Evolutionary conservation across 2,113 vertebrate genomes (phyloP).

Genomic region (Pachycephala philippinensis): DNA sequence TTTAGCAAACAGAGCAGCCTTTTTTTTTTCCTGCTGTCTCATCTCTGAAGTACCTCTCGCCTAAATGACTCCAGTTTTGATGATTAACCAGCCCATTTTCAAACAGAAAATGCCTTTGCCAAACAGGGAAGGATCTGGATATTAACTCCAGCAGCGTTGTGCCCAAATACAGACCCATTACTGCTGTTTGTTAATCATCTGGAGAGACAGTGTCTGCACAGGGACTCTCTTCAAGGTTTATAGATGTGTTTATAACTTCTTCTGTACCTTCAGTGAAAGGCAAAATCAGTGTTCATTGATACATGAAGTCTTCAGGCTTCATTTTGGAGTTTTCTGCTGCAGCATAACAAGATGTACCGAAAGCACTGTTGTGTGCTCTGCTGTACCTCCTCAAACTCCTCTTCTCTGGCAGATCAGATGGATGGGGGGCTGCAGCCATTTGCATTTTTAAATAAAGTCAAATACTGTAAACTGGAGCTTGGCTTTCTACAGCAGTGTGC

Average conservation of each 20-base stretch:
- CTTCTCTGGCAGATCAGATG: not conserved
- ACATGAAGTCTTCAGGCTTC: not conserved
- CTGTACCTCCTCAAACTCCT: not conserved
- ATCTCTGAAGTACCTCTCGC: not conserved
- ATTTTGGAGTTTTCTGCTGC: not conserved
- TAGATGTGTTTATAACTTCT: not conserved
- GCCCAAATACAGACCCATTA: not conserved
- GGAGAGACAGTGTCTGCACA: not conserved
- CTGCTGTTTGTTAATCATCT: not conserved
- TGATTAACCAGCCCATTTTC: slow-evolving; percentile 27
- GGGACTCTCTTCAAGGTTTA: not conserved
- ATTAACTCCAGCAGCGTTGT: not conserved
- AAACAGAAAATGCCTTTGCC: not conserved
- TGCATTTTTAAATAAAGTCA: not conserved
- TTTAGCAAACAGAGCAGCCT: not conserved
- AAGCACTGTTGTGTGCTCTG: not conserved
- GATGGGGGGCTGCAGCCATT: not conserved
- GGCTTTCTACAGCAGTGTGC: not conserved
- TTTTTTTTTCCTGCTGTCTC: not conserved
- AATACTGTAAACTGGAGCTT: not conserved
- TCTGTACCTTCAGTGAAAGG: not conserved
- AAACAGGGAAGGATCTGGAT: not conserved
- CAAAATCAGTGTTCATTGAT: not conserved
- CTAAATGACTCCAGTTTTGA: slow-evolving; percentile 23
- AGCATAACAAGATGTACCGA: not conserved